A percentile compares a stretch with the other conserved stretches of the same genome.
Conservation (phyloP, 2,113 vertebrate genomes). For the Hepsetus odoe region DNA sequence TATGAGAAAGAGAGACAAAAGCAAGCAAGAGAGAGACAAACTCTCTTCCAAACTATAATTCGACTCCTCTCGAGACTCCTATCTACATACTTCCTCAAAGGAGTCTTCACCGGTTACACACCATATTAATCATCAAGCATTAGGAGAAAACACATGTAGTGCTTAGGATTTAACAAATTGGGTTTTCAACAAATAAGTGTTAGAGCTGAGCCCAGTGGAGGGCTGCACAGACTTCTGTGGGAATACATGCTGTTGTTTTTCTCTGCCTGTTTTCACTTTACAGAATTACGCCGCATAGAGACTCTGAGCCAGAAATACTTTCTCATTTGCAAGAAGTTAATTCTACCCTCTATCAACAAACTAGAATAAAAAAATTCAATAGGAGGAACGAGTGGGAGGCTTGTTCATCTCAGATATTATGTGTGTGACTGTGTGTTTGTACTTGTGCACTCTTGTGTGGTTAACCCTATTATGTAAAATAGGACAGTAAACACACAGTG, state of each 20-base stretch:
- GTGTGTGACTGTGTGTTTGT: slow-evolving; percentile 45
- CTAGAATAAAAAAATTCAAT: slow-evolving; percentile 56
- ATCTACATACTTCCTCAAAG: slow-evolving; percentile 63
- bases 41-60: slow-evolving; percentile 54
- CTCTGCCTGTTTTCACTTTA: slow-evolving; percentile 50
- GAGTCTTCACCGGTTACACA: slow-evolving; percentile 65
- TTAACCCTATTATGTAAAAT: slow-evolving; percentile 60
- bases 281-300: slow-evolving; percentile 41
- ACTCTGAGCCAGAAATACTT: slow-evolving; percentile 52
- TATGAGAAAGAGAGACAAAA: neutral
- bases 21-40: slow-evolving; percentile 4
- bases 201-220: slow-evolving; percentile 30
- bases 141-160: slow-evolving; percentile 61
- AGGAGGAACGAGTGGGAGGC: slow-evolving; percentile 55
- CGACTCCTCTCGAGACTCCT: slow-evolving; percentile 61
- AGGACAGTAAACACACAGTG: slow-evolving; percentile 47
- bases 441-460: slow-evolving; percentile 48
- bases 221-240: slow-evolving; percentile 34
- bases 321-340: slow-evolving; percentile 60
- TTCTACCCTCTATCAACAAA: slow-evolving; percentile 53
- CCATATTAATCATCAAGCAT: slow-evolving; percentile 70
- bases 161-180: slow-evolving; percentile 73
- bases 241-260: slow-evolving; percentile 39
- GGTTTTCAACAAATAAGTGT: slow-evolving; percentile 67
- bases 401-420: slow-evolving; percentile 50